These are phyloP conservation scores for Dascillus cervinus DNA, from an alignment of 2,888 invertebrate species.

Conservation along the genomic window DNA sequence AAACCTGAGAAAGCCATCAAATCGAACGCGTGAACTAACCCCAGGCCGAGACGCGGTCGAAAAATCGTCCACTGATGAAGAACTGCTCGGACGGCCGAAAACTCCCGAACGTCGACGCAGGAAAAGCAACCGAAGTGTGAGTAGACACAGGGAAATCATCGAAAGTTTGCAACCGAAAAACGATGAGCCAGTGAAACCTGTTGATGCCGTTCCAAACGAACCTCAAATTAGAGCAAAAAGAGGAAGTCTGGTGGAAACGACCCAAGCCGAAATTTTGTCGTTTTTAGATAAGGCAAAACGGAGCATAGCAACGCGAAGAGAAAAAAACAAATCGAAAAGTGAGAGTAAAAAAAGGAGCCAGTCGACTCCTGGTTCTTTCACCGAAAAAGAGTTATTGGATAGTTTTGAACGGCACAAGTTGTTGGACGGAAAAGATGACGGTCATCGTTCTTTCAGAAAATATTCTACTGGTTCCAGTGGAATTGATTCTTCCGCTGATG, in stretches of 20 bases:
- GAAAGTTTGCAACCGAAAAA: conserved; percentile 1
- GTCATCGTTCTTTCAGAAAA: conserved; percentile 21
- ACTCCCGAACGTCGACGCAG: conserved; percentile 33
- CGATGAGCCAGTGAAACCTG: conserved; percentile 14
- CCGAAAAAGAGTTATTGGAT: conserved; percentile 51
- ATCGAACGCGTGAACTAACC: conserved; percentile 54
- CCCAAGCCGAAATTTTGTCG: conserved; percentile 31
- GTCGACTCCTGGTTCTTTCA: conserved; percentile 48
- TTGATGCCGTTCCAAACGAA: conserved; percentile 8
- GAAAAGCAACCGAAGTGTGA: conserved; percentile 15
- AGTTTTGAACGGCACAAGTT: conserved; percentile 40
- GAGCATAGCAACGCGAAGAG: conserved; percentile 25
- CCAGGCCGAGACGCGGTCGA: conserved; percentile 46
- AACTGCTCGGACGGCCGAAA: conserved; percentile 25
- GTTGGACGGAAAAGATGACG: conserved; percentile 27
- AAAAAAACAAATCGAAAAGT: conserved; percentile 27
- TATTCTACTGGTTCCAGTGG: background rate
- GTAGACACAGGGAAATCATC: conserved; percentile 1
- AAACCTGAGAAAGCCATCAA: conserved; percentile 50
- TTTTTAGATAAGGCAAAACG: conserved; percentile 36
- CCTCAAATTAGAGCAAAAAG: conserved; percentile 1
- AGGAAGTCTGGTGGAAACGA: conserved; percentile 28
- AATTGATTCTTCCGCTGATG: background rate
- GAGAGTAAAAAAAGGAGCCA: conserved; percentile 46
- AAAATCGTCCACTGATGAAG: conserved; percentile 37